Evolutionary conservation across 2,113 vertebrate species (phyloP).

Genomic region (Naja naja): DNA sequence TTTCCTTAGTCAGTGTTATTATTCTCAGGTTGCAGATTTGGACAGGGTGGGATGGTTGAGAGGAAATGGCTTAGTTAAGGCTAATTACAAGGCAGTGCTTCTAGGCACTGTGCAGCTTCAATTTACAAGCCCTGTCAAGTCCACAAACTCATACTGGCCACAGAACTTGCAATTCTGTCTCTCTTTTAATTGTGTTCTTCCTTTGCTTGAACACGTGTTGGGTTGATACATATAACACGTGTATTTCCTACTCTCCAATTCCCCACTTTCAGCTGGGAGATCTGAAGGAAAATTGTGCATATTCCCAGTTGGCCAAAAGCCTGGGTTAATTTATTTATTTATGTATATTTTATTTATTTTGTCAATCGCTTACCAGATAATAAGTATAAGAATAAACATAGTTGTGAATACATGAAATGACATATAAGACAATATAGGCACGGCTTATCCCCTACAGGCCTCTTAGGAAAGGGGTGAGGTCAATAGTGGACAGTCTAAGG

Average conservation of each 20-base stretch:
- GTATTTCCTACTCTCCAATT: not conserved
- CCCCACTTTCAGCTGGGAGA: not conserved
- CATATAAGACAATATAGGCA: too few relatives aligned
- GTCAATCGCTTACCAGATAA: too few relatives aligned
- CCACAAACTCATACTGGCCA: not conserved
- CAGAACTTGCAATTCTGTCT: not conserved
- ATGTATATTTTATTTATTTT: too few relatives aligned
- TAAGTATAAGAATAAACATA: too few relatives aligned
- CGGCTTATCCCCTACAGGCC: too few relatives aligned
- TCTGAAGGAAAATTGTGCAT: not conserved
- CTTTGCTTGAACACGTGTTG: not conserved
- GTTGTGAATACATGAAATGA: too few relatives aligned
- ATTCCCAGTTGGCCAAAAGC: not conserved
- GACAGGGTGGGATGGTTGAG: not conserved
- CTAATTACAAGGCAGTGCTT: not conserved
- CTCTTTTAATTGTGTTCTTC: not conserved
- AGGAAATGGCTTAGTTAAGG: not conserved
- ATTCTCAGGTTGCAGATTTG: not conserved
- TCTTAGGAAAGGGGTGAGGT: too few relatives aligned
- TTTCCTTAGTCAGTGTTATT: not conserved
- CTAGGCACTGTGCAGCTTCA: not conserved
- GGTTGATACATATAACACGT: not conserved
- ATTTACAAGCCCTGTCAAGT: not conserved
- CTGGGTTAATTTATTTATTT: too few relatives aligned
- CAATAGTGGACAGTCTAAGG: too few relatives aligned